A percentile compares a stretch with the other conserved stretches of the same genome.
These are phyloP conservation scores for Leptodactylus fuscus DNA, from an alignment of 2,113 vertebrate genomes.

Conservation along the genomic window DNA sequence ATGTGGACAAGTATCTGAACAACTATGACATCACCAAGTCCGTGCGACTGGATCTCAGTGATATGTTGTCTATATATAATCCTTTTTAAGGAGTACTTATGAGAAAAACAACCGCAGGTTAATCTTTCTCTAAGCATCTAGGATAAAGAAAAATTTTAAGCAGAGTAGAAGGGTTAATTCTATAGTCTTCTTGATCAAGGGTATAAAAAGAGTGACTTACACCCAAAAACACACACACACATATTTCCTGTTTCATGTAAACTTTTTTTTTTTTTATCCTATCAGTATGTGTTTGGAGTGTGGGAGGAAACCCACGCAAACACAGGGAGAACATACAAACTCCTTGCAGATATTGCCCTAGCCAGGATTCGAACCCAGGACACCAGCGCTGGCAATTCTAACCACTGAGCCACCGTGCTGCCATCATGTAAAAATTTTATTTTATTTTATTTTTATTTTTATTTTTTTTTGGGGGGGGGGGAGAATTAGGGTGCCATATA, in stretches of 20 bases:
- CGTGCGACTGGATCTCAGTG: background rate
- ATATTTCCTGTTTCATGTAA: background rate
- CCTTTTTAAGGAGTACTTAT: background rate
- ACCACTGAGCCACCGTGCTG: too few relatives aligned
- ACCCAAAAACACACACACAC: background rate
- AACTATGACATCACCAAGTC: background rate
- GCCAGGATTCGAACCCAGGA: too few relatives aligned
- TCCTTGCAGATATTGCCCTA: too few relatives aligned
- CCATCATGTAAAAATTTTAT: too few relatives aligned
- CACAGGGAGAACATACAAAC: too few relatives aligned
- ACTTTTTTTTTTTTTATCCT: too few relatives aligned
- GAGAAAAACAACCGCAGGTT: background rate
- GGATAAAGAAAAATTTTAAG: background rate
- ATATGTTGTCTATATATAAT: background rate
- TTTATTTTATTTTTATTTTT: too few relatives aligned
- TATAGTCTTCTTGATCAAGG: background rate
- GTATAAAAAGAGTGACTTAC: background rate
- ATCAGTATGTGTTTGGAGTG: too few relatives aligned
- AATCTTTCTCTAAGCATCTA: background rate
- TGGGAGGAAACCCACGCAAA: too few relatives aligned
- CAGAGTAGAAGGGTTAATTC: background rate
- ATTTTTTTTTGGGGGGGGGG: too few relatives aligned
- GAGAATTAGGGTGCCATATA: too few relatives aligned
- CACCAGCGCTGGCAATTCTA: too few relatives aligned
- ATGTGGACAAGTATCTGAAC: conserved; percentile 5